Evolutionary conservation across 2,797 vertebrate genomes (phyloP), one percentile per base, ranked within the genome.

Genomic region (Myotis vivesi): DNA sequence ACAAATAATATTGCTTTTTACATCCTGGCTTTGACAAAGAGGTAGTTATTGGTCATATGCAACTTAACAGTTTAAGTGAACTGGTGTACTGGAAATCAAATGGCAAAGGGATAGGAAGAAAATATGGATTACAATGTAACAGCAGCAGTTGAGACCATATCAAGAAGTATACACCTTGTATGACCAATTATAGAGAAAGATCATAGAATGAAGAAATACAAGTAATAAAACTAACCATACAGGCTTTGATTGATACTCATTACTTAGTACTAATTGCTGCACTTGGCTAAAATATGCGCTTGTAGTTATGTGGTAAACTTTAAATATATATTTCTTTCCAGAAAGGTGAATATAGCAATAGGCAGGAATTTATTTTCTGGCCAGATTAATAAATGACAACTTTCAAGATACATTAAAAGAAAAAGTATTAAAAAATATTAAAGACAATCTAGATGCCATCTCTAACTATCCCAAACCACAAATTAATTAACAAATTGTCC

Each of bases 221-320:
- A 94, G 57, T 49, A 33, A 89, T 87, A 66, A 94, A 92, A 87
- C 19, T 11, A 51, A 10, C 57, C 33, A 75, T 25, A 28, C 10
- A 75, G 62, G 72, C 69, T 92, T 17, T 62, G 90, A 68, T 55
- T 89, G 69, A 53, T 59, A n/a, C 17, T 69, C 49, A 91, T 83
- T 51, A 55, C 55, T 95, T 77, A 33, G 22, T 71, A 22, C 0
- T 30, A 46, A 80, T 16, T 77, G 64, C 46, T 53, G 11, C 0
- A 19, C 19, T 69, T 91, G 83, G 83, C 23, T 92, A 92, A 94
- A 97, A 88, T 72, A 81, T n/a, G 49, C 85, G 64, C 30, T 91
- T 53, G 80, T 75, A 64, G 46, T 75, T 86, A 25, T 3, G 8
- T 25, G n/a, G 87, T 81, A 1, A 9, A 75, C 28, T 80, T 33